phyloP scores from a whole-genome alignment of 2,113 vertebrate species.

The Origma solitaria region DNA sequence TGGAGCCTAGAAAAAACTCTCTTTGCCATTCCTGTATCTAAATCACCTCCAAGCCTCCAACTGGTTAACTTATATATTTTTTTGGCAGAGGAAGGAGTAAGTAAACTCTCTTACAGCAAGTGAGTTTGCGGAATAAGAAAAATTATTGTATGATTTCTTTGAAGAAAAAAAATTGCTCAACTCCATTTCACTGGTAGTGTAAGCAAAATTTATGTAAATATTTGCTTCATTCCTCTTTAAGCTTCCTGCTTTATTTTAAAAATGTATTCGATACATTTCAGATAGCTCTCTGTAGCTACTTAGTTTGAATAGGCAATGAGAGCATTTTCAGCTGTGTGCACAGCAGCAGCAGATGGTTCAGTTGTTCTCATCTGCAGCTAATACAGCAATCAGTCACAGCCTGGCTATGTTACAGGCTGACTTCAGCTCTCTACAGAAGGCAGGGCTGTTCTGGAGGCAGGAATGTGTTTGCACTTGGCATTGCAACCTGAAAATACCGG shows the following conservation, averaged over 20 bases:
- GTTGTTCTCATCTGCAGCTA: neutral
- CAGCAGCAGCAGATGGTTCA: neutral
- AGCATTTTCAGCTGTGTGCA: neutral
- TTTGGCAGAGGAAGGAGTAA: neutral
- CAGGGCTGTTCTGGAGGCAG: neutral
- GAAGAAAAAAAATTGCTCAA: neutral
- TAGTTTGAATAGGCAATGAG: neutral
- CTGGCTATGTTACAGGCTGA: neutral
- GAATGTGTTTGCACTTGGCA: conserved; percentile 41
- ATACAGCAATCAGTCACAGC: neutral
- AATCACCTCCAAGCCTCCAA: neutral
- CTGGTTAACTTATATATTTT: neutral
- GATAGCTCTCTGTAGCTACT: neutral
- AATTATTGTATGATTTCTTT: neutral
- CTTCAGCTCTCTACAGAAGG: neutral
- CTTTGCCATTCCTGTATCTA: neutral
- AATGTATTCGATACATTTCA: neutral
- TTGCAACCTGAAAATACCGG: conserved; percentile 41
- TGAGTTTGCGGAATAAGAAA: neutral
- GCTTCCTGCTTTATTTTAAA: neutral
- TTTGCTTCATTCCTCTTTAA: neutral
- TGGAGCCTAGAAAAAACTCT: neutral
- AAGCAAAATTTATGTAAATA: neutral
- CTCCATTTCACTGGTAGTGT: neutral
- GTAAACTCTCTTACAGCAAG: neutral